Base-by-base conservation (phyloP, 2,888 invertebrate genomes). In the Conchocele bisecta region DNA sequence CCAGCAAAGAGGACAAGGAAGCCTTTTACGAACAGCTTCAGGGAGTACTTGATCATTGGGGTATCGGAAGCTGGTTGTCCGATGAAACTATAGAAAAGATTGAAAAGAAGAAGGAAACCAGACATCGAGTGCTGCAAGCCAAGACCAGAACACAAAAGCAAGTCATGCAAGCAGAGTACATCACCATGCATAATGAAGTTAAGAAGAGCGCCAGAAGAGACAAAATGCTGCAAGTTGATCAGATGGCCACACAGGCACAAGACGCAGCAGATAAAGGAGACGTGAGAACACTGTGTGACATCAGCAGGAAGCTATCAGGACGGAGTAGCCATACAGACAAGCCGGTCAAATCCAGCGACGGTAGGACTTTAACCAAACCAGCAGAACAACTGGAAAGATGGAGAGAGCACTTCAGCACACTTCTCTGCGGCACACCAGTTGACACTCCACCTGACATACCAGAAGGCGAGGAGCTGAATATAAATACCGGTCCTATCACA, bases 191-290 rank as follows among this genome's bases (percentile, higher is more conserved):
- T n/a, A 17, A n/a, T 17, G 2, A 48, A 28, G 48, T 59, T 17
- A 35, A 46, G 35, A 59, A 60, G 29, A 67, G 54, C 33, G 41
- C 50, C 24, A 44, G 46, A 22, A 42, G 29, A 17, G 60, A 56
- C 51, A 69, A 63, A 20, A 20, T 9, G 7, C 33, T 28, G 1
- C 35, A 26, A 37, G 20, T 61, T 6, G 39, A 61, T 17, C 33
- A 39, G 9, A n/a, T 48, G 29, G 51, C 50, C 20, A 4, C n/a
- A 48, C n/a, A n/a, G n/a, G n/a, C n/a, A n/a, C n/a, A n/a, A n/a
- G n/a, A n/a, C n/a, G n/a, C n/a, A n/a, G n/a, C 26, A 60, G n/a
- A n/a, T n/a, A n/a, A n/a, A n/a, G n/a, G n/a, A n/a, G n/a, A n/a
- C n/a, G n/a, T n/a, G n/a, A n/a, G n/a, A n/a, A n/a, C 51, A n/a